Percentiles rank a stretch among this genome's conserved stretches.
Evolutionary conservation across 2,797 vertebrate genomes (phyloP).

Genomic region (Eulemur rubriventer): DNA sequence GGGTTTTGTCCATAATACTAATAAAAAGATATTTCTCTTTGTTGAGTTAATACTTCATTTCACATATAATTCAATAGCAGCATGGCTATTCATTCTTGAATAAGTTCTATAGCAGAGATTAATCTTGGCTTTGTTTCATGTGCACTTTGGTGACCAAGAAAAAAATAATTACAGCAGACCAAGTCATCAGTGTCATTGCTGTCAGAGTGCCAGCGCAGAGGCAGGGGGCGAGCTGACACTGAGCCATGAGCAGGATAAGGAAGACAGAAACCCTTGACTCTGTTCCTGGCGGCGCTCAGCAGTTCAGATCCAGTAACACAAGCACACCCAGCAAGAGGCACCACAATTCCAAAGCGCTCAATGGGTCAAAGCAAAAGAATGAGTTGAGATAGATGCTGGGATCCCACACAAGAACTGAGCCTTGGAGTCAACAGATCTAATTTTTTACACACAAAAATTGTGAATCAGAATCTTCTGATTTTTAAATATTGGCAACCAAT

Average conservation of each 20-base stretch:
- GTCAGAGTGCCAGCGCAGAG: neutral
- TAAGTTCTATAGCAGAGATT: slow-evolving; percentile 51
- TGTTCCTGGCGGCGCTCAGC: neutral
- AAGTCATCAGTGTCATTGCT: slow-evolving; percentile 36
- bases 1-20: neutral
- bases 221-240: neutral
- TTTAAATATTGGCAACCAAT: neutral
- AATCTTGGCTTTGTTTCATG: slow-evolving; percentile 58
- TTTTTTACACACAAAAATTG: neutral
- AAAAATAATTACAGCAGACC: slow-evolving; percentile 55
- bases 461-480: neutral
- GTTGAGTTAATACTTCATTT: slow-evolving; percentile 54
- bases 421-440: neutral
- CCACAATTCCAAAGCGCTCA: neutral
- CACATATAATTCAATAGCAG: slow-evolving; percentile 55
- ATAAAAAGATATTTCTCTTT: slow-evolving; percentile 6
- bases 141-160: neutral
- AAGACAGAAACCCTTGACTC: slow-evolving; percentile 16
- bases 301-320: neutral
- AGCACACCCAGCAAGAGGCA: neutral
- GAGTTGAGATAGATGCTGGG: neutral
- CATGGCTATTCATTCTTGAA: slow-evolving; percentile 46
- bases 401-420: neutral
- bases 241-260: neutral
- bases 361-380: neutral